Conservation (phyloP, 1,140 invertebrate genomes). For the Zelostemma sp. region DNA sequence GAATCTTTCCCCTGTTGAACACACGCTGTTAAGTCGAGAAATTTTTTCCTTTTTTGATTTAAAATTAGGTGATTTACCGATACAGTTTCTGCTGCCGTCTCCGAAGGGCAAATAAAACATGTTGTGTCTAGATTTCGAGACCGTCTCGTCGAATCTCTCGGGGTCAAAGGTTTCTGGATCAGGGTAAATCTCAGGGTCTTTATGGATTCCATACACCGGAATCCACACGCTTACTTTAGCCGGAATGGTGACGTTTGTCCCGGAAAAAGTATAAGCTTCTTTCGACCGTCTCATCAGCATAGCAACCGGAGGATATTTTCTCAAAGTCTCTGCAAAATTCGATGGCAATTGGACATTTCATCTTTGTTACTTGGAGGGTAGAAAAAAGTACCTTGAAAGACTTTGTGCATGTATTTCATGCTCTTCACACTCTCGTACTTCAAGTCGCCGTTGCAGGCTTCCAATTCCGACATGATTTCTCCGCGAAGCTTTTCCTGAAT, state of each 20-base stretch:
- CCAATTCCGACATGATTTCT: slow-evolving; percentile 63
- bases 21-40: no score
- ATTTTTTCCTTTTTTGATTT: neutral
- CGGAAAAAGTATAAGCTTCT: slow-evolving; percentile 69
- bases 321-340: slow-evolving; percentile 70
- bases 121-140: slow-evolving; percentile 55
- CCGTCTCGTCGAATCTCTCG: slow-evolving; percentile 74
- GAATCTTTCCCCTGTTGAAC: slow-evolving; percentile 35
- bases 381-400: slow-evolving; percentile 52
- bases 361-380: slow-evolving; percentile 14
- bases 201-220: slow-evolving; percentile 74
- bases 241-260: slow-evolving; percentile 66
- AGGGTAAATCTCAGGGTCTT: slow-evolving; percentile 74
- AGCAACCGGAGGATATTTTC: slow-evolving; percentile 72
- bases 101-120: slow-evolving; percentile 73
- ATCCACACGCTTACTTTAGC: slow-evolving; percentile 70
- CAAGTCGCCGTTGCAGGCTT: slow-evolving; percentile 40
- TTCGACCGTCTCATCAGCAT: slow-evolving; percentile 69
- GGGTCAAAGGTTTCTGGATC: slow-evolving; percentile 79
- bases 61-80: slow-evolving; percentile 63
- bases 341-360: slow-evolving; percentile 3
- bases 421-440: slow-evolving; percentile 49
- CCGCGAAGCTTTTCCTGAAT: slow-evolving; percentile 68
- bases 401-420: slow-evolving; percentile 57
- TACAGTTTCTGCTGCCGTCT: slow-evolving; percentile 72